Evolutionary conservation across 2,113 vertebrate species (phyloP).

Genomic region (Paraplagusia blochii): DNA sequence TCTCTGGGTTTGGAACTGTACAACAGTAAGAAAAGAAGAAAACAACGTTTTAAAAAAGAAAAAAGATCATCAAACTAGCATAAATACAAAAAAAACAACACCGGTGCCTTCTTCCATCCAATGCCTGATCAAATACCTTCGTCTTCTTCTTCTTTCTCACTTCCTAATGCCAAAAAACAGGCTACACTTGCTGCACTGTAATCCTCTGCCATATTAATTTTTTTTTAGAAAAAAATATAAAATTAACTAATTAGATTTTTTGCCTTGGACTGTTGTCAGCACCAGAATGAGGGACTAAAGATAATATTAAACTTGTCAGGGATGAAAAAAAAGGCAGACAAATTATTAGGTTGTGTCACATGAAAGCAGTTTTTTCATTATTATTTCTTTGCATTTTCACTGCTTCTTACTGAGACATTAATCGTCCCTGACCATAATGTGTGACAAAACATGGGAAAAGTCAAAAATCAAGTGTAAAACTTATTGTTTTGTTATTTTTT

Average conservation of each 20-base stretch:
- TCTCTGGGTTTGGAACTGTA: slow-evolving; percentile 63
- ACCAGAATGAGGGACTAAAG: too few species aligned
- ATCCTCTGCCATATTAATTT: slow-evolving; percentile 45
- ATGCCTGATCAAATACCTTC: slow-evolving; percentile 36
- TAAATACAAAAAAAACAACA: slow-evolving; percentile 73
- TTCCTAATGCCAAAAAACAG: slow-evolving; percentile 23
- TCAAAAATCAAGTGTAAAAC: too few species aligned
- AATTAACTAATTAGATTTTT: neutral
- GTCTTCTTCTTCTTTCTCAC: slow-evolving; percentile 9
- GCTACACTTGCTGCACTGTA: slow-evolving; percentile 33
- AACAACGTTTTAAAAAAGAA: slow-evolving; percentile 56
- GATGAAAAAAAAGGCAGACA: slow-evolving; percentile 44
- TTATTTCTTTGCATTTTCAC: slow-evolving; percentile 42
- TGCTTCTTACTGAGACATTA: too few species aligned
- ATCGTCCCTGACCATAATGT: too few species aligned
- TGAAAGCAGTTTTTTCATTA: slow-evolving; percentile 48
- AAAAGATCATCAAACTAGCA: slow-evolving; percentile 70
- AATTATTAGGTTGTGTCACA: slow-evolving; percentile 46
- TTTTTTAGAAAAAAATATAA: neutral
- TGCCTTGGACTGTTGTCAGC: too few species aligned
- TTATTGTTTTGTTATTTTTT: too few species aligned
- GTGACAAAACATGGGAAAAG: too few species aligned
- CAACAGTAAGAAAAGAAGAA: slow-evolving; percentile 72
- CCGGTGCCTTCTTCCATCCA: slow-evolving; percentile 35
- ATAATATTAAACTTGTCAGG: slow-evolving; percentile 21